These are phyloP conservation scores for Poecilia velifera DNA, from an alignment of 2,797 vertebrate genomes.

Conservation along the genomic window DNA sequence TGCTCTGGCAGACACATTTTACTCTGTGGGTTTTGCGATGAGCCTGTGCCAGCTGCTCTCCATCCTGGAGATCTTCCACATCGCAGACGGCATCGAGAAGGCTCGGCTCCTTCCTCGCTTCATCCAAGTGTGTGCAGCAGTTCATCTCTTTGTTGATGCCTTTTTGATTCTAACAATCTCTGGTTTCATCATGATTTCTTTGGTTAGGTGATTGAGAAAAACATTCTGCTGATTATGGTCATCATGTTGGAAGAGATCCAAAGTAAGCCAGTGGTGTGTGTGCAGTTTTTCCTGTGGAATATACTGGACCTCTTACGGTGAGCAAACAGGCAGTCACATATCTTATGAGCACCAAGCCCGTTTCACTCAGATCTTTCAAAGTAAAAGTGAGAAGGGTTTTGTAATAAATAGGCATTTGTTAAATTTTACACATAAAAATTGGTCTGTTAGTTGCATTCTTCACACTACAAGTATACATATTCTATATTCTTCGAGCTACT, in stretches of 20 bases:
- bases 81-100: conserved; percentile 86
- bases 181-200: neutral
- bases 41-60: conserved; percentile 89
- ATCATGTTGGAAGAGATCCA: conserved; percentile 92
- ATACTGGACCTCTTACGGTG: conserved; percentile 88
- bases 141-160: neutral
- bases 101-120: conserved; percentile 85
- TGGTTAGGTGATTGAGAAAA: conserved; percentile 88
- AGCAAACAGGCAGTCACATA: neutral
- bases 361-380: neutral
- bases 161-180: neutral
- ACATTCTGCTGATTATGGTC: conserved; percentile 87
- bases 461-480: neutral
- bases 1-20: conserved; percentile 90
- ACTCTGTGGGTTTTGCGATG: conserved; percentile 92
- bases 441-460: neutral
- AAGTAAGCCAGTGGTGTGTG: conserved; percentile 87
- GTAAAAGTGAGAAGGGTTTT: neutral
- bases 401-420: neutral
- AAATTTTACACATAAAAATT: neutral
- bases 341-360: neutral
- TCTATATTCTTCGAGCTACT: neutral
- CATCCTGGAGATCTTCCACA: conserved; percentile 89
- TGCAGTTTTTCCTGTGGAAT: conserved; percentile 93
- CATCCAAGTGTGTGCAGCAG: conserved; percentile 81